Evolutionary conservation across 1,140 invertebrate species (phyloP).

Genomic region (Adoxophyes honmai): DNA sequence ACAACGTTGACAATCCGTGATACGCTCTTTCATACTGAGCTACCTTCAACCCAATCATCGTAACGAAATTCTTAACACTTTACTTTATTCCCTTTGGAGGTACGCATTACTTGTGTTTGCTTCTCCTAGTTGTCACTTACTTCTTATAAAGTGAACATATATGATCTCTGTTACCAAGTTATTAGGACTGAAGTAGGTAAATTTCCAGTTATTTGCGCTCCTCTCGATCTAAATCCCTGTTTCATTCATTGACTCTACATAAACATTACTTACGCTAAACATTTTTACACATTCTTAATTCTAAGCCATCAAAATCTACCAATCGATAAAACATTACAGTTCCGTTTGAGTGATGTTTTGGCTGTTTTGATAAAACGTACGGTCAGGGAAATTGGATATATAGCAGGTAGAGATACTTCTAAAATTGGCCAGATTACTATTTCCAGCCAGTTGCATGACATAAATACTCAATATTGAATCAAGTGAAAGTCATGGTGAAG

Average conservation of each 20-base stretch:
- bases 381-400: too few relatives aligned
- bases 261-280: background rate
- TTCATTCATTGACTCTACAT: constrained; percentile 1
- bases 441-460: too few relatives aligned
- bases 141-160: background rate
- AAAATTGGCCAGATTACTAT: too few relatives aligned
- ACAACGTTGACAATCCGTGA: too few relatives aligned
- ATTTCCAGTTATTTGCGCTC: background rate
- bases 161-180: background rate
- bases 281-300: background rate
- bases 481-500: too few relatives aligned
- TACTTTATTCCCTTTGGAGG: background rate
- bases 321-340: background rate
- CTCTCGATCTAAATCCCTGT: background rate
- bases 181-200: background rate
- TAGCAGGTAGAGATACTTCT: too few relatives aligned
- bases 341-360: too few relatives aligned
- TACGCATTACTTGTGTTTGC: background rate
- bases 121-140: background rate
- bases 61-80: background rate
- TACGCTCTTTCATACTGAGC: too few relatives aligned
- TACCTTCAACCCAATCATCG: too few relatives aligned
- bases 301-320: background rate
- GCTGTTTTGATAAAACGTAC: too few relatives aligned
- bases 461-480: too few relatives aligned